phyloP scores from a whole-genome alignment of 2,888 invertebrate species.

The Drosophila engyochracea region DNA sequence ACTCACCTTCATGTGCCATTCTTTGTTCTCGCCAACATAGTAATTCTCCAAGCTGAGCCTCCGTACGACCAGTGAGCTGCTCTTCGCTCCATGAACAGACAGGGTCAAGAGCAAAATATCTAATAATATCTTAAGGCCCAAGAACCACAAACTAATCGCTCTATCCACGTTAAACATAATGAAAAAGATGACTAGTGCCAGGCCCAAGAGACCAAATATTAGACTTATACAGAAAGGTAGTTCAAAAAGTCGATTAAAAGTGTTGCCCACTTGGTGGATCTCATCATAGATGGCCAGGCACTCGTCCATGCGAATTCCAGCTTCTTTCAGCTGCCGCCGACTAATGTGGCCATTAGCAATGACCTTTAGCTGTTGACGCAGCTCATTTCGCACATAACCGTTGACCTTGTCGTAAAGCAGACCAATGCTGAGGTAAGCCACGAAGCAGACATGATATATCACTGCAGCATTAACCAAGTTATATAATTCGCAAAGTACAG shows the following conservation, averaged over 20 bases:
- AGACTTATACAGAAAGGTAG: constrained; percentile 48
- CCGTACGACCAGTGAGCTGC: constrained; percentile 44
- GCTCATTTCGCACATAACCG: constrained; percentile 44
- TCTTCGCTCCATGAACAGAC: constrained; percentile 52
- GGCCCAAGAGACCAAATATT: constrained; percentile 34
- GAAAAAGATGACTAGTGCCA: constrained; percentile 30
- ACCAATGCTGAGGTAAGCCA: constrained; percentile 63
- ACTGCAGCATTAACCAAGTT: constrained; percentile 28
- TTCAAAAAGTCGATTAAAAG: constrained; percentile 59
- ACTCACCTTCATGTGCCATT: constrained; percentile 56
- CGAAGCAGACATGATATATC: constrained; percentile 51
- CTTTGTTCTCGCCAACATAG: constrained; percentile 39
- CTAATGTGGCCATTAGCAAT: background rate
- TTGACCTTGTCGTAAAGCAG: constrained; percentile 58
- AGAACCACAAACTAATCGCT: constrained; percentile 5
- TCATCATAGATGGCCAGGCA: constrained; percentile 59
- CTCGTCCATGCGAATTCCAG: constrained; percentile 45
- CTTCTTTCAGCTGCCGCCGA: constrained; percentile 16
- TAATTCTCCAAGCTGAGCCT: constrained; percentile 64
- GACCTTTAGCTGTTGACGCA: constrained; percentile 42
- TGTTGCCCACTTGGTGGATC: constrained; percentile 41
- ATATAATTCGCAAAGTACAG: constrained; percentile 8
- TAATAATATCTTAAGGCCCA: constrained; percentile 27
- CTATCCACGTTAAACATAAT: background rate
- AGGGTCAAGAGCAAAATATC: constrained; percentile 64